phyloP scores from a whole-genome alignment of 2,797 vertebrate genomes.

The Heterohyrax brucei region DNA sequence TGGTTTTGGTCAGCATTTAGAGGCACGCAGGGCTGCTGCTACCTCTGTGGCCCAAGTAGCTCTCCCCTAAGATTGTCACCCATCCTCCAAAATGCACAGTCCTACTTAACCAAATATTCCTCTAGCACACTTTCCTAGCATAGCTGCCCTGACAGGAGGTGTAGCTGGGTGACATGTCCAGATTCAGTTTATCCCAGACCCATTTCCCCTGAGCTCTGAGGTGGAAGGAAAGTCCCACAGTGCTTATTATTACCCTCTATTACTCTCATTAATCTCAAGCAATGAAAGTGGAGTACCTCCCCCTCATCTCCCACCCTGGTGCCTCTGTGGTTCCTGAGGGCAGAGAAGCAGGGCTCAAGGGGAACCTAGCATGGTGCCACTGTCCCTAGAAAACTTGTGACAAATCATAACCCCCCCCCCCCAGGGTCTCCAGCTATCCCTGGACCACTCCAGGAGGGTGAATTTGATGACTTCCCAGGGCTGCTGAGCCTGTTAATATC shows the following conservation, averaged over 20 bases:
- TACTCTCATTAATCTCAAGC: not conserved
- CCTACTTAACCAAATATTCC: not conserved
- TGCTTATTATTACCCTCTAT: not conserved
- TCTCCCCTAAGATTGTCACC: not conserved
- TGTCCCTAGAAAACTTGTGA: not conserved
- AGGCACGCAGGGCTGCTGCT: not conserved
- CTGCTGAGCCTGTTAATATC: not conserved
- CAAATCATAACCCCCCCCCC: not conserved
- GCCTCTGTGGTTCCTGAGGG: not conserved
- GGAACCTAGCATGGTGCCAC: not conserved
- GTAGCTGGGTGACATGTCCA: conserved; percentile 68
- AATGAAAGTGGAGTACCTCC: not conserved
- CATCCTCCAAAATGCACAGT: not conserved
- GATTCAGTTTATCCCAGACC: not conserved
- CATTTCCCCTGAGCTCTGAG: conserved; percentile 27
- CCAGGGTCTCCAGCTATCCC: not conserved
- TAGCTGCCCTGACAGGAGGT: not conserved
- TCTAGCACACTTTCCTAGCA: not conserved
- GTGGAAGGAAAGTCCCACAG: not conserved
- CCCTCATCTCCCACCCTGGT: not conserved
- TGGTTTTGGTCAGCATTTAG: not conserved
- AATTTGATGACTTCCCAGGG: not conserved
- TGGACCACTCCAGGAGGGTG: not conserved
- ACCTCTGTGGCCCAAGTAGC: not conserved
- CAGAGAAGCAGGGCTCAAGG: not conserved